Conservation (phyloP, 2,888 invertebrate genomes). For the Pardosa pseudoannulata region DNA sequence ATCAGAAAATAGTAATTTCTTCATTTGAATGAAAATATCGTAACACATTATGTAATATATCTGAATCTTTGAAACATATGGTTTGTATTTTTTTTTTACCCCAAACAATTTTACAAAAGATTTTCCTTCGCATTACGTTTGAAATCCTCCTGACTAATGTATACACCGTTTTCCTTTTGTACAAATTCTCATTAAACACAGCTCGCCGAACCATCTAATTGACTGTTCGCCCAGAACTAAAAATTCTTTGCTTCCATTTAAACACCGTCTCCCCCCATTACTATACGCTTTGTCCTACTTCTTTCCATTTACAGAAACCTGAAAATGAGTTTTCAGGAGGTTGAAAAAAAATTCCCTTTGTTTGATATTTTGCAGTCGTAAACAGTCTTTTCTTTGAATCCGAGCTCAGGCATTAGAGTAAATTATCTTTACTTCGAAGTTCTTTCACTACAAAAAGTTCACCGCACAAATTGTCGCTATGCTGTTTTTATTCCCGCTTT, state of each 20-base stretch:
- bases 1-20: too few species aligned
- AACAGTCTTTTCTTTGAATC: slow-evolving; percentile 41
- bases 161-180: not conserved
- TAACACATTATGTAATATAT: too few species aligned
- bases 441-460: slow-evolving; percentile 37
- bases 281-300: not conserved
- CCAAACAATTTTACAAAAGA: slow-evolving; percentile 11
- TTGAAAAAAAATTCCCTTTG: slow-evolving; percentile 22
- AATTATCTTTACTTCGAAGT: slow-evolving; percentile 35
- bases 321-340: slow-evolving; percentile 11
- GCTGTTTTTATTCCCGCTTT: slow-evolving; percentile 49
- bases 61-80: not conserved
- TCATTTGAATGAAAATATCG: too few species aligned
- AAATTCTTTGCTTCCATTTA: slow-evolving; percentile 20
- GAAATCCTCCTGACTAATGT: not conserved
- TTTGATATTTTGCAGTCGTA: slow-evolving; percentile 60
- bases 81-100: not conserved
- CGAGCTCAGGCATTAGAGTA: slow-evolving; percentile 44
- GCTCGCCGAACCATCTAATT: slow-evolving; percentile 16
- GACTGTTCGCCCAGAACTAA: not conserved
- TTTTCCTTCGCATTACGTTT: not conserved
- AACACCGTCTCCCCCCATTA: not conserved
- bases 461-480: slow-evolving; percentile 57
- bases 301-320: not conserved
- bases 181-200: slow-evolving; percentile 19